These are phyloP conservation scores for Acrocera orbiculus DNA, from an alignment of 2,888 invertebrate species.

Conservation along the genomic window DNA sequence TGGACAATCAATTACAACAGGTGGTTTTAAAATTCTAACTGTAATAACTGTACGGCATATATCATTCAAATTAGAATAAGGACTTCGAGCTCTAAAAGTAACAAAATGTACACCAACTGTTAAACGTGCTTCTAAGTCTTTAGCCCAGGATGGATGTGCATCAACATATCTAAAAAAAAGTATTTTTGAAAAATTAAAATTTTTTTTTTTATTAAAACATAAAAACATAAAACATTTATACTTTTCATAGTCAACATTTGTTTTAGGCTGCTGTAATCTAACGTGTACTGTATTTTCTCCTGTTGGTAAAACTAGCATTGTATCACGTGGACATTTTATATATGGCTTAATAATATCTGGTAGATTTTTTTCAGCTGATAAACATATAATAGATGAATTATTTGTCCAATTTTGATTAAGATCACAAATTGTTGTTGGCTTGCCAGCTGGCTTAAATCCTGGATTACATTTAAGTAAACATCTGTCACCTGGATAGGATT, in stretches of 20 bases:
- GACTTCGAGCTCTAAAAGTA: conserved; percentile 40
- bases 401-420: conserved; percentile 24
- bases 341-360: conserved; percentile 33
- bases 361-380: conserved; percentile 7
- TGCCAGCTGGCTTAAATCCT: conserved; percentile 30
- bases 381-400: conserved; percentile 22
- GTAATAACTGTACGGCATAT: conserved; percentile 42
- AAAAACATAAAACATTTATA: conserved; percentile 16
- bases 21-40: conserved; percentile 39
- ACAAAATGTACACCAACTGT: conserved; percentile 40
- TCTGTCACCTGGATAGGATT: conserved; percentile 31
- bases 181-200: background rate
- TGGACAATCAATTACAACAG: conserved; percentile 41
- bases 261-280: conserved; percentile 36
- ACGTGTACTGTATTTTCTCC: conserved; percentile 23
- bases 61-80: conserved; percentile 35
- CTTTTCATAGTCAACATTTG: conserved; percentile 48
- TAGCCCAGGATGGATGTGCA: conserved; percentile 43
- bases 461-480: conserved; percentile 34
- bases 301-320: conserved; percentile 37
- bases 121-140: conserved; percentile 38
- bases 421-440: conserved; percentile 23
- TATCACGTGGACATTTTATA: conserved; percentile 45
- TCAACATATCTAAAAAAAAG: conserved; percentile 35
- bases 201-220: background rate